Evolutionary conservation across 2,113 vertebrate species (phyloP).

Genomic region (Bubalus kerabau): DNA sequence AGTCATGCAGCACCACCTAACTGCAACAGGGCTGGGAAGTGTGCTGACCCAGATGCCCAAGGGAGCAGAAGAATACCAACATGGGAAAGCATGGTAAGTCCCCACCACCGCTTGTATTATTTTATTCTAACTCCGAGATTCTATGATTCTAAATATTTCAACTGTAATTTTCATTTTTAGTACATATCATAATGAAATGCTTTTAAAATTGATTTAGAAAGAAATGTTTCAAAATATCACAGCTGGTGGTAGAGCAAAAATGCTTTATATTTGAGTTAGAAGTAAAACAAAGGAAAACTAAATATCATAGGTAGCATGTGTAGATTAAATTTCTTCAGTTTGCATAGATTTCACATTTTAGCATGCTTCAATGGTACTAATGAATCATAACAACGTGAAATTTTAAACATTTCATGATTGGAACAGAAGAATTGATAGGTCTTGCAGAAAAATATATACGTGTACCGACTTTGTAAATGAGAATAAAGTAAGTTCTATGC

Average conservation of each 20-base stretch:
- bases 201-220: slow-evolving; percentile 31
- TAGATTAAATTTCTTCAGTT: slow-evolving; percentile 30
- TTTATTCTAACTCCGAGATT: neutral
- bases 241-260: slow-evolving; percentile 9
- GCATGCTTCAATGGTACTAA: neutral
- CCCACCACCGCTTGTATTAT: neutral
- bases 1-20: neutral
- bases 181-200: slow-evolving; percentile 11
- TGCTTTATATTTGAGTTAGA: neutral
- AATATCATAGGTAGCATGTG: neutral
- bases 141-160: neutral
- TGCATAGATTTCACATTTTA: neutral
- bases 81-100: neutral
- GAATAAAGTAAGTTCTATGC: slow-evolving; percentile 3
- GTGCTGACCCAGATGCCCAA: neutral
- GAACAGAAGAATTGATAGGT: neutral
- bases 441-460: neutral
- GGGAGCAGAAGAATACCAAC: neutral
- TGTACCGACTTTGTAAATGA: neutral
- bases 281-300: slow-evolving; percentile 28
- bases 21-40: neutral
- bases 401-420: slow-evolving; percentile 22
- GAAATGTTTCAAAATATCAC: neutral
- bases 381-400: slow-evolving; percentile 31
- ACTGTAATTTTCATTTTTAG: slow-evolving; percentile 18